Percentiles rank a stretch among this genome's conserved stretches.
These are phyloP conservation scores for Drosophila murphyi DNA, from an alignment of 1,140 invertebrate genomes.

Conservation along the genomic window DNA sequence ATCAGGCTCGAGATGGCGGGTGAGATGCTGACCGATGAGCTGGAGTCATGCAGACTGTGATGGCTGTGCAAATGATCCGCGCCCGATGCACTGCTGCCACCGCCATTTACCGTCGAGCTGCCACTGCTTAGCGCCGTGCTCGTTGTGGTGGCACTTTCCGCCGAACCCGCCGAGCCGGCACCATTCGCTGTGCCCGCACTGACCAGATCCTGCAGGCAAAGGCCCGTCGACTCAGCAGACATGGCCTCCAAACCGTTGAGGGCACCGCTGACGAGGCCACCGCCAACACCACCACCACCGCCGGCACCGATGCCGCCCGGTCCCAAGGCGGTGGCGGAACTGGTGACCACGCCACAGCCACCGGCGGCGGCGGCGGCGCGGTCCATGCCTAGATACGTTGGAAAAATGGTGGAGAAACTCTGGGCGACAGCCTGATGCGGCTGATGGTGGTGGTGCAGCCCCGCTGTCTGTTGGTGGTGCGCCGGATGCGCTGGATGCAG, in stretches of 20 bases:
- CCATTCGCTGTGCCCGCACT: slow-evolving; percentile 84
- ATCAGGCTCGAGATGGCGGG: slow-evolving; percentile 89
- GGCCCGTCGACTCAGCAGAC: slow-evolving; percentile 84
- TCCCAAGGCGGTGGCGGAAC: slow-evolving; percentile 85
- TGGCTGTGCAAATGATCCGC: slow-evolving; percentile 84
- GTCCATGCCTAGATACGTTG: slow-evolving; percentile 83
- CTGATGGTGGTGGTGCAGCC: slow-evolving; percentile 77
- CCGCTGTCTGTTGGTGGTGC: slow-evolving; percentile 76
- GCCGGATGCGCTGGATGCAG: slow-evolving; percentile 77
- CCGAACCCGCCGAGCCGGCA: slow-evolving; percentile 84
- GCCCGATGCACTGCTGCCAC: slow-evolving; percentile 78
- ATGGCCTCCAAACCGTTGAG: slow-evolving; percentile 86
- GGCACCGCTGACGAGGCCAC: slow-evolving; percentile 86
- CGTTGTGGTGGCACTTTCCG: slow-evolving; percentile 76
- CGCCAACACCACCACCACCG: slow-evolving; percentile 74
- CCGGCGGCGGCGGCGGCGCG: slow-evolving; percentile 75
- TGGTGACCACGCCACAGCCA: slow-evolving; percentile 84
- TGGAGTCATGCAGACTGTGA: slow-evolving; percentile 87
- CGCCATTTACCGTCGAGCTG: slow-evolving; percentile 79
- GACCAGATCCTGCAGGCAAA: slow-evolving; percentile 91
- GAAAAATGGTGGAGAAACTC: slow-evolving; percentile 84
- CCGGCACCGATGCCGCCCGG: slow-evolving; percentile 68
- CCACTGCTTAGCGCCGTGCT: slow-evolving; percentile 83
- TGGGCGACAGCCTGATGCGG: slow-evolving; percentile 83
- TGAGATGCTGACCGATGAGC: slow-evolving; percentile 88